Evolutionary conservation across 2,113 vertebrate species (phyloP).

Genomic region (Fukomys damarensis): DNA sequence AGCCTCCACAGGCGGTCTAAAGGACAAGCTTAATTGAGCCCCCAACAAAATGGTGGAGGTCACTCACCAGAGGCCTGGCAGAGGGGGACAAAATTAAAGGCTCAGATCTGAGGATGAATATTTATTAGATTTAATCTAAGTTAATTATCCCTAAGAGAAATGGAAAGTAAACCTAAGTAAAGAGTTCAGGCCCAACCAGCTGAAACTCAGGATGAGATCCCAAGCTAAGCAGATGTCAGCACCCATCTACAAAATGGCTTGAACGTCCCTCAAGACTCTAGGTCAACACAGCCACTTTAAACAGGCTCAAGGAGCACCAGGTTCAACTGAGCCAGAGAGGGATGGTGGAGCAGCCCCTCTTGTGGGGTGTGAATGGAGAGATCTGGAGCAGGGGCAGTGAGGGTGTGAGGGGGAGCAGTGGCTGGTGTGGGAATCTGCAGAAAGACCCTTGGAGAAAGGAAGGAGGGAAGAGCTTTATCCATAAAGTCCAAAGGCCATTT

Average conservation of each 20-base stretch:
- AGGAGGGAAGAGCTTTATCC: neutral
- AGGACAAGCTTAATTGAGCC: neutral
- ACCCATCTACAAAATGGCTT: neutral
- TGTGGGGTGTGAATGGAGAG: too few species aligned
- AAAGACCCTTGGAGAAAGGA: neutral
- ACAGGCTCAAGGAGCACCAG: neutral
- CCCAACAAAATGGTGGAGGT: neutral
- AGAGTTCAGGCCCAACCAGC: neutral
- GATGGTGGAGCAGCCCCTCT: neutral
- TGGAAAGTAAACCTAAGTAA: neutral
- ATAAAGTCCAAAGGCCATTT: neutral
- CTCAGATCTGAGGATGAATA: neutral
- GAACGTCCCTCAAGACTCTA: neutral
- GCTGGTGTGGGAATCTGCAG: neutral
- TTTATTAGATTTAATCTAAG: neutral
- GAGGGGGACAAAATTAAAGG: neutral
- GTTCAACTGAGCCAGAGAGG: neutral
- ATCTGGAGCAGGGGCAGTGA: neutral
- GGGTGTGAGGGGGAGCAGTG: accelerated
- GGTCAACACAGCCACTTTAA: neutral
- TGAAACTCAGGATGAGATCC: neutral
- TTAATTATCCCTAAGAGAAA: neutral
- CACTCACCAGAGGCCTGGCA: neutral
- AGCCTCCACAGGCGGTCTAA: neutral
- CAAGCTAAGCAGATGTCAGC: accelerated